A percentile compares a stretch with the other conserved stretches of the same genome.
phyloP scores from a whole-genome alignment of 1,140 invertebrate species.

The Drosophila eugracilis region DNA sequence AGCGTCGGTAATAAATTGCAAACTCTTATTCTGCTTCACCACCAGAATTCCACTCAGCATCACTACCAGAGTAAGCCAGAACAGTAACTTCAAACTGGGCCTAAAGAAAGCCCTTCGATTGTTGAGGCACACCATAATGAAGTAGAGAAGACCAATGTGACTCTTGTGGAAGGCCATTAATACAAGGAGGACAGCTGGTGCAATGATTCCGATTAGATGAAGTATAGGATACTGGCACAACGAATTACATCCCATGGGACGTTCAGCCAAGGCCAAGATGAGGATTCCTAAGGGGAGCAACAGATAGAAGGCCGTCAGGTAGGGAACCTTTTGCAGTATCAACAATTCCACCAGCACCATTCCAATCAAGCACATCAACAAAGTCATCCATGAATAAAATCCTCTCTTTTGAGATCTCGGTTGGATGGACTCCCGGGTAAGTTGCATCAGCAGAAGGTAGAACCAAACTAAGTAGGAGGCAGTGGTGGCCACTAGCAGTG shows the following conservation, averaged over 20 bases:
- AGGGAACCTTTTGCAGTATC: conserved; percentile 53
- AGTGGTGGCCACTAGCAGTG: conserved; percentile 87
- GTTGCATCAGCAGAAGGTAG: conserved; percentile 49
- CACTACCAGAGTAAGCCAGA: conserved; percentile 46
- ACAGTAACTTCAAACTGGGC: conserved; percentile 37
- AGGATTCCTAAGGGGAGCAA: conserved; percentile 64
- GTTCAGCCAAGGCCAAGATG: conserved; percentile 41
- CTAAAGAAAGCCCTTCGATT: conserved; percentile 34
- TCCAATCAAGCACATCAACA: conserved; percentile 15
- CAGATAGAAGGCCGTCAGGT: conserved; percentile 58
- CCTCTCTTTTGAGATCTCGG: not conserved
- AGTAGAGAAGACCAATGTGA: conserved; percentile 49
- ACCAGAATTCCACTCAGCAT: conserved; percentile 87
- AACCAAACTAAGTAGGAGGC: conserved; percentile 90
- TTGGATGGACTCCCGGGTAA: not conserved
- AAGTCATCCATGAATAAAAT: not conserved
- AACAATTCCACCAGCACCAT: conserved; percentile 13
- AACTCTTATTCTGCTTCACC: conserved; percentile 82
- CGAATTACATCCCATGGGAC: conserved; percentile 17
- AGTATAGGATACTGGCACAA: not conserved
- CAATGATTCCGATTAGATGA: conserved; percentile 25
- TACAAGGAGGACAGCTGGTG: conserved; percentile 67
- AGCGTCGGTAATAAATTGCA: conserved; percentile 37
- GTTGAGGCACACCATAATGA: conserved; percentile 16
- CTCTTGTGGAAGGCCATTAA: conserved; percentile 29